Evolutionary conservation across 2,113 vertebrate genomes (phyloP).

Genomic region (Acrocephalus arundinaceus): DNA sequence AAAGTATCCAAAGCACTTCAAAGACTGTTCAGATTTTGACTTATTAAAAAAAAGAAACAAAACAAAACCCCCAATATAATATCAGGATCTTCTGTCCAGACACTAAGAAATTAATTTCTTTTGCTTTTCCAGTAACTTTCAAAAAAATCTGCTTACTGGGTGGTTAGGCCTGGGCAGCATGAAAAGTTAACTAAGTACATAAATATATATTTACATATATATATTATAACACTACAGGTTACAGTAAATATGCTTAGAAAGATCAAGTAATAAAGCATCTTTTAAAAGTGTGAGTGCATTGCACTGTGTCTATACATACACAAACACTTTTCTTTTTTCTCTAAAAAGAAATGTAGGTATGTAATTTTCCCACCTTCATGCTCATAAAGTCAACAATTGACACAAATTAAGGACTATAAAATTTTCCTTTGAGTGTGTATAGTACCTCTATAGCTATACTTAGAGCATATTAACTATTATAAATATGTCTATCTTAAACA

Average conservation of each 20-base stretch:
- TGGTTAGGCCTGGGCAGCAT: not conserved
- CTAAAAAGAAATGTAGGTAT: not conserved
- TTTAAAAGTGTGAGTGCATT: not conserved
- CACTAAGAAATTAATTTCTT: not conserved
- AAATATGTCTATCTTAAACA: not conserved
- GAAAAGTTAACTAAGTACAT: not conserved
- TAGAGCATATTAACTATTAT: not conserved
- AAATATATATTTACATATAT: not conserved
- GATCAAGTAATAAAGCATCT: not conserved
- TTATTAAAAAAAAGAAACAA: not conserved
- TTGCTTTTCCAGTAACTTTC: not conserved
- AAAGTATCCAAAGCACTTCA: constrained; percentile 6
- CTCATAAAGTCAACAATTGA: not conserved
- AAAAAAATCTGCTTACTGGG: not conserved
- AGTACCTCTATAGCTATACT: not conserved
- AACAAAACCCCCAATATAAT: not conserved
- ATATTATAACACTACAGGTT: not conserved
- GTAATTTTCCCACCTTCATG: not conserved
- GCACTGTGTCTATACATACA: not conserved
- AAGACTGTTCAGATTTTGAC: not conserved
- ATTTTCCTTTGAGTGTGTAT: not conserved
- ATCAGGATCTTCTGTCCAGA: not conserved
- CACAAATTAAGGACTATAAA: not conserved
- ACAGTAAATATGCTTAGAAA: not conserved
- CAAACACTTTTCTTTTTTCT: not conserved